Evolutionary conservation across 2,888 invertebrate genomes (phyloP), one percentile per base, ranked within the genome.

Genomic region (Pecten maximus): DNA sequence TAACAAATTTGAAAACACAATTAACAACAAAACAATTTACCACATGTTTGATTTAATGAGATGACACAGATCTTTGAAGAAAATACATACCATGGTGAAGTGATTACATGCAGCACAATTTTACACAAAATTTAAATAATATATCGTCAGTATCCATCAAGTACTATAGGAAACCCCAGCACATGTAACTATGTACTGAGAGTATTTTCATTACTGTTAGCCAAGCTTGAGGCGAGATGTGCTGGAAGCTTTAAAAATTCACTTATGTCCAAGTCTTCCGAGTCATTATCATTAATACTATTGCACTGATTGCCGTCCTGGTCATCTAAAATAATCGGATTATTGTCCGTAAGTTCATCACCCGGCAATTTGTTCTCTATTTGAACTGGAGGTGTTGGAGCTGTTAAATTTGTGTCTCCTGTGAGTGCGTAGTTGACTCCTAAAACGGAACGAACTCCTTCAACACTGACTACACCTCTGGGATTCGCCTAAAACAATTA

Each of bases 381-480:
- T 28, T 28, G 39, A 19, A 50, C 60, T 23, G 87, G 23, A 35
- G 48, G 50, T n/a, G 88, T 40, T 40, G 40, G 40, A 12, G 60
- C 40, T 16, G 40, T n/a, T 40, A 40, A 19, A 50, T 39, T 89
- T 0, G 89, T 54, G 28, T 88, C 87, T 60, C 88, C 89, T 50
- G 90, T 87, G 4, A 94, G 92, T 16, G 93, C 40, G 12, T 91
- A 44, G 8, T 93, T 90, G 86, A 95, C 94, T 10, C 95, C 95
- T 93, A 95, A 92, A 0, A 94, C 94, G 12, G 91, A 91, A 4
- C 94, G 88, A 8, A 95, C 74, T 40, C 93, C 93, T 60, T 91
- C 90, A 2, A 93, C 90, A 89, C 93, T 93, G 88, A 93, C 91
- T 44, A 95, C 90, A 87, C 93, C 93, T 28, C 93, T 92, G 23